Conservation (phyloP, 1,140 invertebrate genomes). For the Drosophila pruinosa region DNA sequence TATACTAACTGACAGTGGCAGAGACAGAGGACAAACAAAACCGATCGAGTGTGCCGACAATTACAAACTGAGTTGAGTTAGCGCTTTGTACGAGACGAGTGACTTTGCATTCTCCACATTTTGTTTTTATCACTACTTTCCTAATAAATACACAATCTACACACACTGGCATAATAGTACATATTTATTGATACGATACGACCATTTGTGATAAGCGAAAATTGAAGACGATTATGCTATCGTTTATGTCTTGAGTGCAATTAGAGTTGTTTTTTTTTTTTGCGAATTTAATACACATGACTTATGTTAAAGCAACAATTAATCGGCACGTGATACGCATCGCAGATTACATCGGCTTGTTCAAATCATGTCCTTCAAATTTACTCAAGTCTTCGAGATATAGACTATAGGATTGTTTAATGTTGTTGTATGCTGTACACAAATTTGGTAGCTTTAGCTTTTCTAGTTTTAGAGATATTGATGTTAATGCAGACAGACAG, state of each 20-base stretch:
- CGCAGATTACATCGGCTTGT: no score
- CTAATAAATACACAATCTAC: slow-evolving; percentile 21
- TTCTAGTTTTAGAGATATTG: no score
- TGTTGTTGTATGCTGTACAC: no score
- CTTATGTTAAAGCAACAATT: not conserved
- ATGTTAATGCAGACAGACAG: no score
- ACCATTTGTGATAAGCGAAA: slow-evolving; percentile 1
- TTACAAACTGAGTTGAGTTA: slow-evolving; percentile 7
- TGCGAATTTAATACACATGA: not conserved
- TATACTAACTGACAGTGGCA: not conserved
- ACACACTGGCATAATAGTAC: not conserved
- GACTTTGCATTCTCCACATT: not conserved
- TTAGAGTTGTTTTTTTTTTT: not conserved
- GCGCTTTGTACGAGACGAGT: not conserved
- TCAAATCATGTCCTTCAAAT: no score
- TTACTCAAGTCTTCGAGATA: no score
- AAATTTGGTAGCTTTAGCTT: no score
- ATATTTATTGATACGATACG: not conserved
- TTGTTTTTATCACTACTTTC: slow-evolving; percentile 2
- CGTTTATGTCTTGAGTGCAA: not conserved
- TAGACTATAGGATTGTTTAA: no score
- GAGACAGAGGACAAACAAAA: not conserved
- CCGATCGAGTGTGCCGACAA: slow-evolving; percentile 6
- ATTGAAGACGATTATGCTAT: not conserved
- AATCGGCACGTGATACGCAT: no score